Conservation (phyloP, 2,113 vertebrate genomes). For the Mustela lutreola region DNA sequence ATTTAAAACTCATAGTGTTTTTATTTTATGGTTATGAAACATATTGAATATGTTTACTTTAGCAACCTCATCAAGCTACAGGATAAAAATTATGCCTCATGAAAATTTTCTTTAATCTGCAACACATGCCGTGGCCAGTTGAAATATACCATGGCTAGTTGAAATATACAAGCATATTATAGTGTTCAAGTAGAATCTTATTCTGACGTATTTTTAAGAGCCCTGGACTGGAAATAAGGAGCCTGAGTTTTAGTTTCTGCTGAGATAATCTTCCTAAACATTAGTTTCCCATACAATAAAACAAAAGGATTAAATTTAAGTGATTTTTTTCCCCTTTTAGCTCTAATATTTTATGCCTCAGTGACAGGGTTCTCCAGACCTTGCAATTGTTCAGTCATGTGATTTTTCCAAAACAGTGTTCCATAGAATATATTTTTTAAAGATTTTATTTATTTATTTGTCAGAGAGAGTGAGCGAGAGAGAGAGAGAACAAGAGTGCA, state of each 20-base stretch:
- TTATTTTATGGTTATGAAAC: constrained; percentile 58
- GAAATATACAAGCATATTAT: neutral
- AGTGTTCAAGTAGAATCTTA: neutral
- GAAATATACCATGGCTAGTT: neutral
- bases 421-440: neutral
- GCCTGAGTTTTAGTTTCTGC: neutral
- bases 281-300: constrained; percentile 21
- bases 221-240: neutral
- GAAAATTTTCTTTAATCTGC: constrained; percentile 17
- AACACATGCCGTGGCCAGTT: neutral
- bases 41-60: constrained; percentile 45
- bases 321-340: constrained; percentile 21
- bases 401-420: constrained; percentile 40
- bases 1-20: constrained; percentile 30
- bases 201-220: neutral
- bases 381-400: neutral
- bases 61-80: neutral
- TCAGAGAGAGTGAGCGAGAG: too few species aligned
- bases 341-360: constrained; percentile 17
- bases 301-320: constrained; percentile 25
- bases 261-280: neutral
- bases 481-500: too few species aligned
- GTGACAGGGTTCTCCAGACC: neutral
- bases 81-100: constrained; percentile 28
- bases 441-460: too few species aligned